These are phyloP conservation scores for Brienomyrus brachyistius DNA, from an alignment of 2,113 vertebrate species.

Conservation along the genomic window DNA sequence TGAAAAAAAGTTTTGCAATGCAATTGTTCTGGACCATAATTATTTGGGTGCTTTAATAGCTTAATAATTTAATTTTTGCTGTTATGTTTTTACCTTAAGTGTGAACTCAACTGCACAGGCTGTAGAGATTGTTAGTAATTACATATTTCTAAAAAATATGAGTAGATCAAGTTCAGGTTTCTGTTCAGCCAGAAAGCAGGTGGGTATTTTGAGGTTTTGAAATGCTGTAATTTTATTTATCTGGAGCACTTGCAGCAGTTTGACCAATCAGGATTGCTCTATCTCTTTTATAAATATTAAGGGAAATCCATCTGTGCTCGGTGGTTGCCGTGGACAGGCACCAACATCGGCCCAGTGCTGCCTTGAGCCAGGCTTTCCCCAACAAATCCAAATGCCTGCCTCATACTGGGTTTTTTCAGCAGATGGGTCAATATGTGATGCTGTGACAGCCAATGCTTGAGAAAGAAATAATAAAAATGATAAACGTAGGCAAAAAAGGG, in stretches of 20 bases:
- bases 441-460: background rate
- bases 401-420: background rate
- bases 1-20: background rate
- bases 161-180: background rate
- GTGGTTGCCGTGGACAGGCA: background rate
- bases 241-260: background rate
- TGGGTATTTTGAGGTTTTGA: background rate
- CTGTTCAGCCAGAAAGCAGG: background rate
- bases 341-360: background rate
- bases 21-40: background rate
- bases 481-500: background rate
- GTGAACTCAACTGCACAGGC: background rate
- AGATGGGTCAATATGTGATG: background rate
- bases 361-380: background rate
- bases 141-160: background rate
- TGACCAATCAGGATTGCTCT: background rate
- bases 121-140: background rate
- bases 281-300: background rate
- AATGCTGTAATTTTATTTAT: background rate
- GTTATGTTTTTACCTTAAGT: background rate
- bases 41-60: background rate
- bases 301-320: background rate
- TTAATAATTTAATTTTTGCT: background rate
- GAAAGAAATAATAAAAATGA: constrained; percentile 6
- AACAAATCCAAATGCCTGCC: background rate